Percentiles rank a stretch among this genome's conserved stretches.
Evolutionary conservation across 2,113 vertebrate species (phyloP).

Genomic region (Ageneiosus marmoratus): DNA sequence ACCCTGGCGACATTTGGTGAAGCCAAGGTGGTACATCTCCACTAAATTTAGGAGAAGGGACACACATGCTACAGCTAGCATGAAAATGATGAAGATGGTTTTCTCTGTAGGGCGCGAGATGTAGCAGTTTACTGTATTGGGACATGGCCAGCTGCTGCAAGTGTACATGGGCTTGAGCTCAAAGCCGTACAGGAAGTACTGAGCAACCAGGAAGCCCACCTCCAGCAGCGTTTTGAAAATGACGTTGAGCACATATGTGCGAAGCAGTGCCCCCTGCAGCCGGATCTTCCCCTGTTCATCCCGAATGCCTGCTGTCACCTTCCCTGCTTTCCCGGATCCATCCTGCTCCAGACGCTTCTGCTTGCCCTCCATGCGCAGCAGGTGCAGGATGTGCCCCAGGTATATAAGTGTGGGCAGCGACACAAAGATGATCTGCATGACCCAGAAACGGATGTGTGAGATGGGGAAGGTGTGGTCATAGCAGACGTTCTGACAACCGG

Average conservation of each 20-base stretch:
- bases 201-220: constrained; percentile 82
- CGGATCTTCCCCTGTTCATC: constrained; percentile 72
- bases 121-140: constrained; percentile 85
- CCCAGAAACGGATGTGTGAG: constrained; percentile 90
- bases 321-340: background rate
- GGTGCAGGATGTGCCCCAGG: constrained; percentile 85
- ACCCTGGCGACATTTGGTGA: constrained; percentile 77
- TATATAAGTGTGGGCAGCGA: constrained; percentile 87
- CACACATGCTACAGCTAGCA: constrained; percentile 81
- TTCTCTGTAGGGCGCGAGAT: constrained; percentile 87
- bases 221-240: constrained; percentile 87
- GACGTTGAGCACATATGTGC: constrained; percentile 81
- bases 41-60: constrained; percentile 85
- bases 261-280: constrained; percentile 77
- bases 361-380: constrained; percentile 84
- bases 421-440: constrained; percentile 90
- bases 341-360: constrained; percentile 66
- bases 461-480: constrained; percentile 88
- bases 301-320: constrained; percentile 59
- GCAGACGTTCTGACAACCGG: constrained; percentile 86
- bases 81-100: constrained; percentile 87
- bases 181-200: constrained; percentile 84
- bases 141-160: constrained; percentile 83
- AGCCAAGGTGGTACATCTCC: constrained; percentile 84
- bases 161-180: constrained; percentile 84